phyloP scores from a whole-genome alignment of 2,888 invertebrate genomes.

The Aporophyla lueneburgensis region DNA sequence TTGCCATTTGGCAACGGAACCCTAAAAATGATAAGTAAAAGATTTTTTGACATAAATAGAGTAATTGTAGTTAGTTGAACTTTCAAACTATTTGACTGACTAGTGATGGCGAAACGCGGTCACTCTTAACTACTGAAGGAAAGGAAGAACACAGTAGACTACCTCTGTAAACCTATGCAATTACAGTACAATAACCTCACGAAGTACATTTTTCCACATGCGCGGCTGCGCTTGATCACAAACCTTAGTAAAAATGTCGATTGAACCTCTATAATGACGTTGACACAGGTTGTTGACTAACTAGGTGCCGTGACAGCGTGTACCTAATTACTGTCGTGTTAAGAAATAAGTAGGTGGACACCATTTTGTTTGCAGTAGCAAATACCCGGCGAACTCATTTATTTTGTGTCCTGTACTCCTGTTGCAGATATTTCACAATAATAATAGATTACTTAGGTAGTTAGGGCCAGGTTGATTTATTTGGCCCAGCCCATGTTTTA shows the following conservation, averaged over 20 bases:
- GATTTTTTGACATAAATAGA: neutral
- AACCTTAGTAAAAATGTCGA: slow-evolving; percentile 43
- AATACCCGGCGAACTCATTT: neutral
- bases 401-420: neutral
- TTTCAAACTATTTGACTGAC: neutral
- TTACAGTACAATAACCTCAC: slow-evolving; percentile 17
- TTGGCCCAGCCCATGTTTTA: neutral
- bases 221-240: slow-evolving; percentile 15
- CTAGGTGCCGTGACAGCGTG: slow-evolving; percentile 32
- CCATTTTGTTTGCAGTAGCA: slow-evolving; percentile 6
- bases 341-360: slow-evolving; percentile 41
- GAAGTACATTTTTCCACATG: slow-evolving; percentile 19
- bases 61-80: neutral
- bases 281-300: slow-evolving; percentile 44
- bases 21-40: no score
- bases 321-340: slow-evolving; percentile 44
- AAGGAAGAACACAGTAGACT: neutral
- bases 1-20: no score
- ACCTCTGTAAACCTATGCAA: neutral
- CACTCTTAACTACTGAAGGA: neutral
- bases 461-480: slow-evolving; percentile 4
- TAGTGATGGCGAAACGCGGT: neutral
- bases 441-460: neutral
- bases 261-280: slow-evolving; percentile 39
- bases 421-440: neutral